A percentile compares a stretch with the other conserved stretches of the same genome.
These are phyloP conservation scores for Pachyrhynchus sulphureomaculatus DNA, from an alignment of 1,140 invertebrate genomes.

Conservation along the genomic window DNA sequence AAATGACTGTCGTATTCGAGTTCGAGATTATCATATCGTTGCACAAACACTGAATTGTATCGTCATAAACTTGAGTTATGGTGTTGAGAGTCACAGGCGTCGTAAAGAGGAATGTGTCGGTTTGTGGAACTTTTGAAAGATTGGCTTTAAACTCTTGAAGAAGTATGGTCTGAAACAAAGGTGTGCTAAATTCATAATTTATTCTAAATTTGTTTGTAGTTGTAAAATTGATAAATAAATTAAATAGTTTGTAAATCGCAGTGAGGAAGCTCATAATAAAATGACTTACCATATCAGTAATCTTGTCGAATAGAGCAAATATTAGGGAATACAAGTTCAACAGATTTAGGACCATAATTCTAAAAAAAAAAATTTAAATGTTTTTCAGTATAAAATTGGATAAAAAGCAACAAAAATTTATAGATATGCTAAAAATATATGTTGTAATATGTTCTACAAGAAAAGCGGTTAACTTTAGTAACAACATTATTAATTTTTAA, in stretches of 20 bases:
- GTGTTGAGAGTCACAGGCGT: not conserved
- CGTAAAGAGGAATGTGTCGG: not conserved
- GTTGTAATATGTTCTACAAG: no score
- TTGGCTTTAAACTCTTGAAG: constrained; percentile 3
- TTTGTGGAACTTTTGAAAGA: not conserved
- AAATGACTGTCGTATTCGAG: not conserved
- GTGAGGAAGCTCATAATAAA: not conserved
- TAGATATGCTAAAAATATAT: no score
- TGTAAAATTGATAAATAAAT: no score
- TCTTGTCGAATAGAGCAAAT: constrained; percentile 92
- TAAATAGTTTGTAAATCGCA: no score
- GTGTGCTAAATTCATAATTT: not conserved
- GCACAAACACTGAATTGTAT: constrained; percentile 2
- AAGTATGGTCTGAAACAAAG: not conserved
- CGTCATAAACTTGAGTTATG: not conserved
- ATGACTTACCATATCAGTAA: constrained; percentile 74
- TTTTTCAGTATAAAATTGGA: no score
- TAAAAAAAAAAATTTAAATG: constrained; percentile 54
- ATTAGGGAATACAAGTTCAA: constrained; percentile 94
- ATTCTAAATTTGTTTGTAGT: no score
- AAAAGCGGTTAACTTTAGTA: no score
- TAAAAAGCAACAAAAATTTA: no score
- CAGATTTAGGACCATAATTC: constrained; percentile 93
- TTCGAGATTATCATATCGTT: not conserved
- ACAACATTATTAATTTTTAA: no score